Base-by-base conservation (phyloP, 2,888 invertebrate species). In the Aethes cnicana region DNA sequence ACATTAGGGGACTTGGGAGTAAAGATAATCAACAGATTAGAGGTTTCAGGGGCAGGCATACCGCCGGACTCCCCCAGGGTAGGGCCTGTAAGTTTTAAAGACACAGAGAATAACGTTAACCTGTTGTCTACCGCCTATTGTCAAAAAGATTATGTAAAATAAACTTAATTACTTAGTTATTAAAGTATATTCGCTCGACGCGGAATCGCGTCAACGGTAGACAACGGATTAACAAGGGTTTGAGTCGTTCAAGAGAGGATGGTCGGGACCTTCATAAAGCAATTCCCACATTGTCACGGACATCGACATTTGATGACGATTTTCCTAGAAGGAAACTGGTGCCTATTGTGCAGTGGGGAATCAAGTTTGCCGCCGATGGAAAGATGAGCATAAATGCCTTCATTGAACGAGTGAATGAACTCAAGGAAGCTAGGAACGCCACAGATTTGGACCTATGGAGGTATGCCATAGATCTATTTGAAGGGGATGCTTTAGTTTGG, bases 381-480 rank as follows among this genome's bases (percentile, higher is more conserved):
- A 12, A n/a, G 0, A 12, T 23, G 7, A 37, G 37, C 11, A n/a
- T 37, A 7, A 37, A 23, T 23, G 37, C 37, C 3, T 33, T 33
- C 18, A 2, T 33, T 7, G 33, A 33, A 18, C 33, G 33, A 1
- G 33, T 33, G 2, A 6, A 7, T 2, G 33, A 33, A 18, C 9
- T 33, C 3, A 33, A 33, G 14, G 33, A 33, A 6, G 33, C 33
- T 4, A 8, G 33, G 9, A 33, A 33, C 4, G 33, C 33, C 1
- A 33, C 33, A 14, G 18, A 17, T 9, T 2, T 6, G 3, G 33
- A 33, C 9, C n/a, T 33, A 18, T 33, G 18, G 16, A 17, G 47
- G 1, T 54, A 54, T 25, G 54, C 54, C 6, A 54, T 54, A 41
- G 54, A 54, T 9, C 25, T 54, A 2, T 54, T 54, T 41, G 50